Percentiles rank a stretch among this genome's conserved stretches.
Evolutionary conservation across 2,888 invertebrate species (phyloP).

Genomic region (Nyleta sp.): DNA sequence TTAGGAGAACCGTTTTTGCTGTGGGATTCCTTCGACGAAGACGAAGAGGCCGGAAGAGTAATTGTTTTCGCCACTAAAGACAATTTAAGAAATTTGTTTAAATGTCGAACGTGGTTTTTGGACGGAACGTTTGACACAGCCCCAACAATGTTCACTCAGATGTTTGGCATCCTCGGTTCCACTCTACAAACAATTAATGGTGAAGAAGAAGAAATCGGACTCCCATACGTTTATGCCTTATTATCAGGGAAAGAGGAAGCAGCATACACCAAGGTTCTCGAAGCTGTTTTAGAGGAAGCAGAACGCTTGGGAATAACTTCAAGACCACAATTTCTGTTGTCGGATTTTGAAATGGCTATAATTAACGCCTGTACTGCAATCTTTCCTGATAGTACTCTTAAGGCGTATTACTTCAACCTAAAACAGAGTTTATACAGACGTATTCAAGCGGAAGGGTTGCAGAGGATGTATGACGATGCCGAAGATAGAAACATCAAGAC

Average conservation of each 20-base stretch:
- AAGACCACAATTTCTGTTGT: neutral
- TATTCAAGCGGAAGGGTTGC: conserved; percentile 20
- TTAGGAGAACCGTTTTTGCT: conserved; percentile 8
- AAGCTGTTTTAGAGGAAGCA: neutral
- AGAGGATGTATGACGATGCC: conserved; percentile 5
- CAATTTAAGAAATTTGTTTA: conserved; percentile 14
- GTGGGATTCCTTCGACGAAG: neutral
- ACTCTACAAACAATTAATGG: conserved; percentile 1
- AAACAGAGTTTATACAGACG: conserved; percentile 2
- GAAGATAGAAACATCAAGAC: conserved; percentile 24
- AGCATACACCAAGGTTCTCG: neutral
- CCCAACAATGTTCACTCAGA: conserved; percentile 21
- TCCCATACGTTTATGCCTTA: neutral
- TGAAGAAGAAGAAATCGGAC: conserved; percentile 10
- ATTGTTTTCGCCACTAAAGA: conserved; percentile 24
- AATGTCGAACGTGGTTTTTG: conserved; percentile 21
- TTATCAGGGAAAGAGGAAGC: neutral
- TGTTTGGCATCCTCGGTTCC: conserved; percentile 13
- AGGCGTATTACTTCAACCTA: conserved; percentile 4
- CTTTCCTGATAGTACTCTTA: conserved; percentile 8
- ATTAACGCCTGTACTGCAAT: conserved; percentile 19
- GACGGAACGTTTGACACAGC: conserved; percentile 25
- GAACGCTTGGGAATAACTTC: conserved; percentile 1
- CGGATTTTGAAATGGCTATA: conserved; percentile 33
- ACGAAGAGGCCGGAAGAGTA: conserved; percentile 6